These are phyloP conservation scores for Temnopleurus reevesii DNA, from an alignment of 53 echinoderm and acorn worm species.

Conservation along the genomic window DNA sequence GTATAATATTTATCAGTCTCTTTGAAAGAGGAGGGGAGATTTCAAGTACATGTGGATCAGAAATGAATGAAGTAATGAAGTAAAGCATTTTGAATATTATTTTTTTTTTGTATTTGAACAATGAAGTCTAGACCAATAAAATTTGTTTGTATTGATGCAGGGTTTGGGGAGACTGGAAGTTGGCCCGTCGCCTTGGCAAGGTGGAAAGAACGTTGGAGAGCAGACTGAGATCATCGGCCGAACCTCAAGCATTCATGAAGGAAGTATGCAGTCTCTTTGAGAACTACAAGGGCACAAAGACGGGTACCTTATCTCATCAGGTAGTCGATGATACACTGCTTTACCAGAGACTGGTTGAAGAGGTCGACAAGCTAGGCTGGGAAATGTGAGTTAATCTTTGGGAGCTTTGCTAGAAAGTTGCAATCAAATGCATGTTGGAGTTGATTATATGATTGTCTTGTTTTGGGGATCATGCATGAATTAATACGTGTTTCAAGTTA, in stretches of 20 bases:
- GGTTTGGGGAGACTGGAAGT: conserved; percentile 49
- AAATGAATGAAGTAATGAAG: too few relatives aligned
- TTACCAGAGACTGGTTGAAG: conserved; percentile 61
- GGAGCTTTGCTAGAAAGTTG: too few relatives aligned
- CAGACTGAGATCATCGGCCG: conserved; percentile 14
- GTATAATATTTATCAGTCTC: too few relatives aligned
- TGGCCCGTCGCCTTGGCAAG: conserved; percentile 9
- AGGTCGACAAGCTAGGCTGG: conserved; percentile 71
- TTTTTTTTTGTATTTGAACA: too few relatives aligned
- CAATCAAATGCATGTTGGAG: too few relatives aligned
- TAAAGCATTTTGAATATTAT: too few relatives aligned
- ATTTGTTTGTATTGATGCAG: background rate
- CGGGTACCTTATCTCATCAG: background rate
- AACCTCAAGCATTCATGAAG: conserved; percentile 21
- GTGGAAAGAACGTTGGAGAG: background rate
- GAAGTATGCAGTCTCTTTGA: conserved; percentile 49
- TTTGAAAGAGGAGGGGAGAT: too few relatives aligned
- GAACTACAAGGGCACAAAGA: conserved; percentile 20
- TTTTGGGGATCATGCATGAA: too few relatives aligned
- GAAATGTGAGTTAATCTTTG: conserved; percentile 76
- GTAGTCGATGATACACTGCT: conserved; percentile 34
- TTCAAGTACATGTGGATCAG: too few relatives aligned
- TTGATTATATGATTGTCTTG: too few relatives aligned
- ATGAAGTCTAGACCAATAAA: too few relatives aligned
- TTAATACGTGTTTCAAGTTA: too few relatives aligned